Conservation (phyloP, 1,140 invertebrate species). For the Drosophila sulfurigaster region DNA sequence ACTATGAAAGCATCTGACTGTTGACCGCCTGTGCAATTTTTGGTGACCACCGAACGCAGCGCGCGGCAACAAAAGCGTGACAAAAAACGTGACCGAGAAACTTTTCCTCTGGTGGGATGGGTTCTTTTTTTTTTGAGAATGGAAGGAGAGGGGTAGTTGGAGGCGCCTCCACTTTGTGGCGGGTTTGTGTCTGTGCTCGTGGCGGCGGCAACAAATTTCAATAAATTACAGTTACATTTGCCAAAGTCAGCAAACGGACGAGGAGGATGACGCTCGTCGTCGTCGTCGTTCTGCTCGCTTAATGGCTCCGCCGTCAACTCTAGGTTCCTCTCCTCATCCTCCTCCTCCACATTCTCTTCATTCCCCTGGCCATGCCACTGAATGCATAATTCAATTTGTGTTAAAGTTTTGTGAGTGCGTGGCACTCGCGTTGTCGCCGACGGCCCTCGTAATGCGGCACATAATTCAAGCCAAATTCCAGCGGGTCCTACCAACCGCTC, state of each 20-base stretch:
- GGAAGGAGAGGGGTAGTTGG: no score
- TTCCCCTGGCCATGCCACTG: conserved; percentile 23
- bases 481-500: background rate
- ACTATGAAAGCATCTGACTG: conserved; percentile 55
- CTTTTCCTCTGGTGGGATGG: conserved; percentile 49
- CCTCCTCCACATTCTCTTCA: background rate
- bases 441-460: conserved; percentile 67
- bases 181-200: conserved; percentile 62
- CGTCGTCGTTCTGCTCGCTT: conserved; percentile 43
- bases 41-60: conserved; percentile 51
- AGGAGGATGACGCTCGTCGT: conserved; percentile 22
- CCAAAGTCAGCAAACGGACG: conserved; percentile 57
- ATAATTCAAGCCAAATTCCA: conserved; percentile 72
- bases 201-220: conserved; percentile 76
- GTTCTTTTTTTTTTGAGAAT: conserved; percentile 16
- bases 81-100: conserved; percentile 77
- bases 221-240: conserved; percentile 83
- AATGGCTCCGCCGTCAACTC: conserved; percentile 44
- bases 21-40: conserved; percentile 67
- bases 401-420: conserved; percentile 76
- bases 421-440: conserved; percentile 48
- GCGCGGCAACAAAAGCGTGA: conserved; percentile 62
- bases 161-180: conserved; percentile 58
- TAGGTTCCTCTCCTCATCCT: background rate
- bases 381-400: conserved; percentile 81